A percentile compares a stretch with the other conserved stretches of the same genome.
Evolutionary conservation across 2,797 vertebrate species (phyloP).

Genomic region (Etheostoma nigrum): DNA sequence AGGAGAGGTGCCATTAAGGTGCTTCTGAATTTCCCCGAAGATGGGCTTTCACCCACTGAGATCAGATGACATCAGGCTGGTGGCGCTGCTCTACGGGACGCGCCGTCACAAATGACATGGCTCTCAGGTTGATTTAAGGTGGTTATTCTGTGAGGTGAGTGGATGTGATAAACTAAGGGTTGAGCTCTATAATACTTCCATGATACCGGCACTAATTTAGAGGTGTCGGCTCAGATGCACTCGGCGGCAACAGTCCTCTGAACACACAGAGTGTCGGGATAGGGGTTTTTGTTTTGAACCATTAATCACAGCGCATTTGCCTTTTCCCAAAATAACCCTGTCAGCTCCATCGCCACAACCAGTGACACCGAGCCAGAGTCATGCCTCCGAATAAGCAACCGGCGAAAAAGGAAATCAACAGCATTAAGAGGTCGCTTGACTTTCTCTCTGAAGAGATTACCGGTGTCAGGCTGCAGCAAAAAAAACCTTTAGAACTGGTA

Average conservation of each 20-base stretch:
- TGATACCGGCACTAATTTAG: conserved; percentile 76
- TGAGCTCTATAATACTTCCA: conserved; percentile 66
- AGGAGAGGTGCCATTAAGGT: conserved; percentile 71
- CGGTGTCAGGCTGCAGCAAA: too few species aligned
- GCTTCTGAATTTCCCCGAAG: conserved; percentile 62
- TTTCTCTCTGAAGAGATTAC: too few species aligned
- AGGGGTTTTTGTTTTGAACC: conserved; percentile 69
- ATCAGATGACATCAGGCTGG: conserved; percentile 70
- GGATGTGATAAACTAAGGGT: conserved; percentile 73
- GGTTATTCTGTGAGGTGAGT: conserved; percentile 72
- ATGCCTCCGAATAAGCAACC: too few species aligned
- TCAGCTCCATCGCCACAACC: conserved; percentile 61
- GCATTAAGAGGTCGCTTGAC: too few species aligned
- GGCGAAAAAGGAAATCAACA: too few species aligned
- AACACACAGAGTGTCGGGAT: conserved; percentile 46
- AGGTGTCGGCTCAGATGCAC: conserved; percentile 61
- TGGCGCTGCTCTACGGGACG: conserved; percentile 45
- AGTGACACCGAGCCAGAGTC: not conserved
- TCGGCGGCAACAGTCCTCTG: conserved; percentile 45
- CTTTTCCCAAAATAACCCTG: conserved; percentile 74
- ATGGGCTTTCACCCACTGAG: conserved; percentile 59
- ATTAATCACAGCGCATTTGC: conserved; percentile 76
- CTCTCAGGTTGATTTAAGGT: conserved; percentile 81
- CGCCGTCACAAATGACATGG: conserved; percentile 62
- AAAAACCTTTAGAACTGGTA: too few species aligned